A percentile compares a stretch with the other conserved stretches of the same genome.
These are phyloP conservation scores for Rhyacophila evoluta DNA, from an alignment of 2,888 invertebrate genomes.

Conservation along the genomic window DNA sequence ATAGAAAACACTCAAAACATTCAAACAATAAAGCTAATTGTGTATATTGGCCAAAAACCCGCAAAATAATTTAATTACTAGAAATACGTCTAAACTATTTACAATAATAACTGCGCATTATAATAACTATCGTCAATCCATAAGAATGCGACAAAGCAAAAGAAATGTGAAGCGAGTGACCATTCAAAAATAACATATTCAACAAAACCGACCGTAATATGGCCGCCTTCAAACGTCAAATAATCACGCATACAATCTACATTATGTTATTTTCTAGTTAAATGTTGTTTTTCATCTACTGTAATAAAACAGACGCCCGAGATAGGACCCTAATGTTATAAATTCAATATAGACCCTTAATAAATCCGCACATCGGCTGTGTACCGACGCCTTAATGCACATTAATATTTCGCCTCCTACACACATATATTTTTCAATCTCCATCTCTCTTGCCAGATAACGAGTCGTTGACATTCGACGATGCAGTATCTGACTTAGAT, in stretches of 20 bases:
- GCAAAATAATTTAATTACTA: neutral
- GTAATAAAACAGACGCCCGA: neutral
- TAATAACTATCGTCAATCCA: neutral
- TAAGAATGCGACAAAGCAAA: neutral
- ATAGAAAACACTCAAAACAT: no score
- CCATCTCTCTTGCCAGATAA: neutral
- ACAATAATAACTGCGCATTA: neutral
- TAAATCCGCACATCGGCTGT: neutral
- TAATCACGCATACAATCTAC: conserved; percentile 2
- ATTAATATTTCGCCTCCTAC: neutral
- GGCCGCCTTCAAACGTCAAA: neutral
- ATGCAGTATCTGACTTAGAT: neutral
- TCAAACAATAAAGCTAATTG: neutral
- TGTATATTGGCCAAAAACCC: neutral
- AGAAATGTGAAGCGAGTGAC: neutral
- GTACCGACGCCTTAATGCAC: neutral
- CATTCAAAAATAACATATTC: neutral
- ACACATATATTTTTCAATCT: neutral
- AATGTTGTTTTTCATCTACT: conserved; percentile 21
- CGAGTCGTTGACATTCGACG: neutral
- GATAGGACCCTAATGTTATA: neutral
- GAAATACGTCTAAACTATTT: neutral
- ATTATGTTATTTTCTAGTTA: neutral
- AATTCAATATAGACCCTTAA: conserved; percentile 21
- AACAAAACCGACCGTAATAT: neutral